phyloP scores from a whole-genome alignment of 2,797 vertebrate species.

The Oreonectes daqikongensis region DNA sequence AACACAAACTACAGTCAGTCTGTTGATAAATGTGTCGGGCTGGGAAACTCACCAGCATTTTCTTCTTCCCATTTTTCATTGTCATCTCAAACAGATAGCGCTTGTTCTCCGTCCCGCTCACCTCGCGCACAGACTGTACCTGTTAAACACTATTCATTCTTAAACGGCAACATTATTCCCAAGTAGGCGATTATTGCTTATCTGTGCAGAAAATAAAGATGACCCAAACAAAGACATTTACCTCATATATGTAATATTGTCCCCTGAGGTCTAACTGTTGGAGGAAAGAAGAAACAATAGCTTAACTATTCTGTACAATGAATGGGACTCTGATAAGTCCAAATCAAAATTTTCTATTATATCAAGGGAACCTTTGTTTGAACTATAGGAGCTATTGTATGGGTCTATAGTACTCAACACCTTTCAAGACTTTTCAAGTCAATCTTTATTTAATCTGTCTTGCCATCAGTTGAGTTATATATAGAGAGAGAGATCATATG shows the following conservation, averaged over 20 bases:
- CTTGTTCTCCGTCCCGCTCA: constrained; percentile 60
- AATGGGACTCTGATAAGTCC: neutral
- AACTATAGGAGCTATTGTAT: too few species aligned
- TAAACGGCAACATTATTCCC: neutral
- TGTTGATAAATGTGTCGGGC: neutral
- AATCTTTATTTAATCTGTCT: too few species aligned
- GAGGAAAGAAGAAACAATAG: neutral
- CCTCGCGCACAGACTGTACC: constrained; percentile 78
- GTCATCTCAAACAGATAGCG: constrained; percentile 78
- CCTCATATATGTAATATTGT: constrained; percentile 73
- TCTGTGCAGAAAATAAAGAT: neutral
- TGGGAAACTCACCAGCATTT: constrained; percentile 77
- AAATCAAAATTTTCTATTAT: too few species aligned
- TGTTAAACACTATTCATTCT: constrained; percentile 48
- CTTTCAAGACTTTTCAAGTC: too few species aligned
- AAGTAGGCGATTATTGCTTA: neutral
- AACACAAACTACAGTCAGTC: constrained; percentile 29
- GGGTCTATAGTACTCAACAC: too few species aligned
- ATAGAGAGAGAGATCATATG: too few species aligned
- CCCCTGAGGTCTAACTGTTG: constrained; percentile 70
- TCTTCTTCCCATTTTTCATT: constrained; percentile 81
- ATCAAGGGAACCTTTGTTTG: too few species aligned
- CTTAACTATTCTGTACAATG: neutral
- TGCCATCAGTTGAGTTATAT: neutral
- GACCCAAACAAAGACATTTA: constrained; percentile 59